Percentiles rank a stretch among this genome's conserved stretches.
phyloP scores from a whole-genome alignment of 2,888 invertebrate genomes.

The Julus scanicus region DNA sequence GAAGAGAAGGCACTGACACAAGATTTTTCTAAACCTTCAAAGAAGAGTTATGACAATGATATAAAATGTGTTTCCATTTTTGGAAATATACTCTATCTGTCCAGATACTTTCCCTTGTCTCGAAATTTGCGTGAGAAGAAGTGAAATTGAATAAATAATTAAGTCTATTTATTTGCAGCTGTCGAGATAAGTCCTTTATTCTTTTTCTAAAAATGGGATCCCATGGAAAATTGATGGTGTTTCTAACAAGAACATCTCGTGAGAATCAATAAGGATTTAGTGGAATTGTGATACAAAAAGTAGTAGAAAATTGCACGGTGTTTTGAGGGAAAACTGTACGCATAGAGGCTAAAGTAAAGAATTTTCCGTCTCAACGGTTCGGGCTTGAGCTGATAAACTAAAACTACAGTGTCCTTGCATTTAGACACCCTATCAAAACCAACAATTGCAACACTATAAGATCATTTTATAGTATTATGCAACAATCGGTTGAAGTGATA shows the following conservation, averaged over 20 bases:
- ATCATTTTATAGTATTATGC: too few relatives aligned
- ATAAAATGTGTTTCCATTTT: too few relatives aligned
- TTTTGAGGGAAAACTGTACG: not conserved
- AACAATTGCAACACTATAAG: too few relatives aligned
- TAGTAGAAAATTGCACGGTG: not conserved
- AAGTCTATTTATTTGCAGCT: not conserved
- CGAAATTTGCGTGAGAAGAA: not conserved
- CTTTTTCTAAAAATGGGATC: not conserved
- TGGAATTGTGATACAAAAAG: not conserved
- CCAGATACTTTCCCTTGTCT: not conserved
- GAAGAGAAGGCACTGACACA: not conserved
- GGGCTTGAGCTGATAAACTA: too few relatives aligned
- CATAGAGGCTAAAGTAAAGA: too few relatives aligned
- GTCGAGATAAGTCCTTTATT: not conserved
- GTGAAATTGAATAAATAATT: not conserved
- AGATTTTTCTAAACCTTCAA: not conserved
- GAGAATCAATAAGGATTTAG: not conserved
- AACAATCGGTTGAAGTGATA: too few relatives aligned
- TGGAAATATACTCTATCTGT: not conserved
- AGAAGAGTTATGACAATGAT: not conserved
- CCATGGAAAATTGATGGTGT: not conserved
- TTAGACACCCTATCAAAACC: too few relatives aligned
- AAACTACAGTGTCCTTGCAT: too few relatives aligned
- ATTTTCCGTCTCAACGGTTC: too few relatives aligned
- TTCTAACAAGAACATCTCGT: not conserved